Percentiles rank a stretch among this genome's conserved stretches.
Conservation (phyloP, 2,113 vertebrate genomes). For the Chelonoidis abingdonii region DNA sequence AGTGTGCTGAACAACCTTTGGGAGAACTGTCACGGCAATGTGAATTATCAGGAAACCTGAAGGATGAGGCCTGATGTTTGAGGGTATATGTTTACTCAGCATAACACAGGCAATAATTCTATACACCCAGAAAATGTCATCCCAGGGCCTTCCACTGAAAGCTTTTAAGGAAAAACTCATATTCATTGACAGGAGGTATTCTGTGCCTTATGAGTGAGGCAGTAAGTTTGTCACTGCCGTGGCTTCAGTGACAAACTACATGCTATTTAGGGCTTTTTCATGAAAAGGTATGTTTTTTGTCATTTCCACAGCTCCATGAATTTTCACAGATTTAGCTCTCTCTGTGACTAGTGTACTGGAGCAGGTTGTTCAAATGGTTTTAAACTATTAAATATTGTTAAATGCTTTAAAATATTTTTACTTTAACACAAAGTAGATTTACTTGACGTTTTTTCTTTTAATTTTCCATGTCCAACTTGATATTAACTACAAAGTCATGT, state of each 20-base stretch:
- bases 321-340: background rate
- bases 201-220: conserved; percentile 30
- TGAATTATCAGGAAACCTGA: conserved; percentile 48
- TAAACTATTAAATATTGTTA: background rate
- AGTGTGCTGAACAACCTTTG: fast-evolving
- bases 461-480: background rate
- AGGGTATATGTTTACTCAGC: conserved; percentile 12
- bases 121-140: conserved; percentile 4
- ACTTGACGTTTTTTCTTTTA: background rate
- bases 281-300: conserved; percentile 12
- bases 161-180: conserved; percentile 1
- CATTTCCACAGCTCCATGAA: background rate
- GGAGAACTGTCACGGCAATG: fast-evolving
- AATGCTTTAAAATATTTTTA: background rate
- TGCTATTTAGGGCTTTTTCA: conserved; percentile 26
- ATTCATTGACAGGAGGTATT: conserved; percentile 6
- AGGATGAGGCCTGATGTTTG: conserved; percentile 47
- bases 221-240: background rate
- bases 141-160: background rate
- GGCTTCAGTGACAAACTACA: conserved; percentile 24
- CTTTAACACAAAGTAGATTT: background rate
- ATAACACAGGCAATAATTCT: conserved; percentile 48
- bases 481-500: background rate
- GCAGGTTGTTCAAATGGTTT: background rate
- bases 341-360: background rate